These are phyloP conservation scores for Rhadina sibilatrix DNA, from an alignment of 2,113 vertebrate genomes.

Conservation along the genomic window DNA sequence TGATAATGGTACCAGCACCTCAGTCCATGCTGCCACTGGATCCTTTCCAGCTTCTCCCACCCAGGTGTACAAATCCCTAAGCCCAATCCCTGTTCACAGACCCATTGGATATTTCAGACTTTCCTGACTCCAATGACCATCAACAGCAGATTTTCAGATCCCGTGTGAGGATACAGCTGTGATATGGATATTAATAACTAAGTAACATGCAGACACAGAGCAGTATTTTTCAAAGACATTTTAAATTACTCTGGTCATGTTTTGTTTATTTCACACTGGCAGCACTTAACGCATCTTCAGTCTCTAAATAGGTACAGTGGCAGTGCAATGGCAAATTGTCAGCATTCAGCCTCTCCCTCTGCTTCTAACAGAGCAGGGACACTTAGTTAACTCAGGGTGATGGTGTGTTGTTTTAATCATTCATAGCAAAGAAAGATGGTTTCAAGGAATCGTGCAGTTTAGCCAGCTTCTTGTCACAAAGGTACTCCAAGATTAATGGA, in stretches of 20 bases:
- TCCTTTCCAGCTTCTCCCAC: not conserved
- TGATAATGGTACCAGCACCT: accelerated
- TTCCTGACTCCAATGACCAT: not conserved
- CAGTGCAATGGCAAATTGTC: constrained; percentile 9
- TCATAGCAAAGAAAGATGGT: not conserved
- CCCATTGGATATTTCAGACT: not conserved
- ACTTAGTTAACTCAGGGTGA: not conserved
- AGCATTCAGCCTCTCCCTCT: not conserved
- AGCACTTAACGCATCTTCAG: not conserved
- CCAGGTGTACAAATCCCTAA: not conserved
- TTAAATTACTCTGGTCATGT: not conserved
- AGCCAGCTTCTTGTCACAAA: constrained; percentile 10
- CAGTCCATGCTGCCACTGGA: not conserved
- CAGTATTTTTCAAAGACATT: not conserved
- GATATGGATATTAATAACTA: not conserved
- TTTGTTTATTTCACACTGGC: not conserved
- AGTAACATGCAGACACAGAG: not conserved
- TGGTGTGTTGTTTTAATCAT: not conserved
- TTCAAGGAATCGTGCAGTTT: constrained; percentile 8
- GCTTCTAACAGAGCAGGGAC: not conserved
- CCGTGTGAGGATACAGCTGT: not conserved
- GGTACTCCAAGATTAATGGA: constrained; percentile 19
- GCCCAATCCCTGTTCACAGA: not conserved
- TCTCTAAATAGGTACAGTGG: not conserved
- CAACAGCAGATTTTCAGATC: not conserved